Percentiles rank a stretch among this genome's conserved stretches.
These are phyloP conservation scores for Temnothorax rugatulus DNA, from an alignment of 2,888 invertebrate genomes.

Conservation along the genomic window DNA sequence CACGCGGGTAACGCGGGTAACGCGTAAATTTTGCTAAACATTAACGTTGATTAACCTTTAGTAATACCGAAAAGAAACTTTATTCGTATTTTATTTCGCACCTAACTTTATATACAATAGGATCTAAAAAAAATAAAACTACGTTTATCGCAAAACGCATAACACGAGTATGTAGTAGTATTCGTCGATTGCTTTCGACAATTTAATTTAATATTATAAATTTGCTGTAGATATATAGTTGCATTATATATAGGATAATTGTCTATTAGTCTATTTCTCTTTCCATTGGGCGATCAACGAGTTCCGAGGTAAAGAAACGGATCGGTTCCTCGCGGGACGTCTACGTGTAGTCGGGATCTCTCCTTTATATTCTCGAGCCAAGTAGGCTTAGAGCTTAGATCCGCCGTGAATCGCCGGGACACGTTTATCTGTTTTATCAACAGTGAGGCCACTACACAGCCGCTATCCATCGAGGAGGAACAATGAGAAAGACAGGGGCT, in stretches of 20 bases:
- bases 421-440: conserved; percentile 81
- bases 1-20: too few species aligned
- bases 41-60: neutral
- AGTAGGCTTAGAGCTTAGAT: conserved; percentile 66
- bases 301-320: neutral
- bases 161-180: too few species aligned
- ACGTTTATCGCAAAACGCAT: too few species aligned
- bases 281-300: conserved; percentile 4
- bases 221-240: too few species aligned
- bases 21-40: neutral
- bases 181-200: too few species aligned
- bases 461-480: conserved; percentile 63
- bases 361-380: conserved; percentile 58
- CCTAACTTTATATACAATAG: neutral
- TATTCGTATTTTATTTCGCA: neutral
- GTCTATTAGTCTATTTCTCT: neutral
- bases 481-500: conserved; percentile 57
- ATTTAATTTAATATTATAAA: too few species aligned
- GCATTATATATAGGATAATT: too few species aligned
- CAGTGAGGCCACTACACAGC: conserved; percentile 69
- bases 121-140: neutral
- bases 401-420: conserved; percentile 52
- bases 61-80: neutral
- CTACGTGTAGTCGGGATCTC: conserved; percentile 36
- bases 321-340: conserved; percentile 51